Evolutionary conservation across 1,140 invertebrate species (phyloP), one percentile per base, ranked within the genome.

Genomic region (Akabosia matsudoensis): DNA sequence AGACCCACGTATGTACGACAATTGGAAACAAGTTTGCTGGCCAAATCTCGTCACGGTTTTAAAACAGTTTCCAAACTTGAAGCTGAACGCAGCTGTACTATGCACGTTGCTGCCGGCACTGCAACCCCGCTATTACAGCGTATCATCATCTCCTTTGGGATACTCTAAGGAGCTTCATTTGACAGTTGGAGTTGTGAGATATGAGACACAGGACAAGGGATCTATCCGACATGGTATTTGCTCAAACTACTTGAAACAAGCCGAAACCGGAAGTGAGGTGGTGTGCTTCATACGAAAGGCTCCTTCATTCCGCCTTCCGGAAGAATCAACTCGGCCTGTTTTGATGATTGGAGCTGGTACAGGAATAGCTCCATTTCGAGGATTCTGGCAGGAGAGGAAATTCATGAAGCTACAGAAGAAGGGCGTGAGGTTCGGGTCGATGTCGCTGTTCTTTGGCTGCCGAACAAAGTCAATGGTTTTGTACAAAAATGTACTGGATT

Each of bases 311-410:
- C 33, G 22, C 31, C 33, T 77, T 24, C 33, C 74, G 28, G n/a
- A 82, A 13, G 74, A 80, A 33, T 79, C 85, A 22, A 82, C 79
- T 56, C 85, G 75, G 22, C 93, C 94, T 14, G 87, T 94, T 13
- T 92, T 99, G 77, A 90, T 99, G 87, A 89, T 99, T 78, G 97
- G 95, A 18, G 96, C 97, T 51, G 97, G 97, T 34, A 98, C 97
- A 33, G 97, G 97, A 14, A 87, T 97, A 37, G 96, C 97, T 0
- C 95, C 97, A 1, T 98, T 99, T 85, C 88, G 96, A 80, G 92
- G 91, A 82, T 88, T 93, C 56, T 88, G 98, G 30, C 88, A 93
- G 76, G 89, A 95, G 73, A 87, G 89, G 82, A n/a, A n/a, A n/a
- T n/a, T n/a, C n/a, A n/a, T n/a, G n/a, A n/a, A n/a, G 82, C 85